These are phyloP conservation scores for Hassar affinis DNA, from an alignment of 2,113 vertebrate species.

Conservation along the genomic window DNA sequence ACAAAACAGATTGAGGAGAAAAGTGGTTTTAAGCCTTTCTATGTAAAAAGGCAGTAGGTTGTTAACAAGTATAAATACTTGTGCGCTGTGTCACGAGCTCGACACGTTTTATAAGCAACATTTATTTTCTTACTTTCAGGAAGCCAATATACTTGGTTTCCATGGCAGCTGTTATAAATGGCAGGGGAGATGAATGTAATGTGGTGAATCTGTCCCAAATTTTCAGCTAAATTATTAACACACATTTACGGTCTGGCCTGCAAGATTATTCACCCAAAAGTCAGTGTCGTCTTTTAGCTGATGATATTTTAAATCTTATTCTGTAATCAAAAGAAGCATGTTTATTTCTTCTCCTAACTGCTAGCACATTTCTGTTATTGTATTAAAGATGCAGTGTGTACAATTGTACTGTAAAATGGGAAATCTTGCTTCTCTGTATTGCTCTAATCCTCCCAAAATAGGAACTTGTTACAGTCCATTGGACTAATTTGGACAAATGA, in stretches of 20 bases:
- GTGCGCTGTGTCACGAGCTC: background rate
- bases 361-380: background rate
- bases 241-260: conserved; percentile 2
- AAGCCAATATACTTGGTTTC: conserved; percentile 25
- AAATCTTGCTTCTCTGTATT: background rate
- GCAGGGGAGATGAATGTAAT: conserved; percentile 1
- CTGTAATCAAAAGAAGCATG: background rate
- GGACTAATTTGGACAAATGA: background rate
- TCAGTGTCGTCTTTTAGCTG: conserved; percentile 3
- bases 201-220: conserved; percentile 4
- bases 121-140: conserved; percentile 10
- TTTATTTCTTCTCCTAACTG: background rate
- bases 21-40: background rate
- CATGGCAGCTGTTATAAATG: conserved; percentile 19
- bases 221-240: conserved; percentile 16
- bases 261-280: conserved; percentile 1
- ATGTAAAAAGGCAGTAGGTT: background rate
- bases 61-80: conserved; percentile 14
- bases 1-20: background rate
- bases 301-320: conserved; percentile 2
- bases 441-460: background rate
- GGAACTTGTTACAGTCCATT: background rate
- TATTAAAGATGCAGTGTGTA: background rate
- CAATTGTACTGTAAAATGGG: background rate
- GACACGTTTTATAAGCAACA: conserved; percentile 19